Conservation (phyloP, 2,888 invertebrate genomes). For the Netelia melanura region DNA sequence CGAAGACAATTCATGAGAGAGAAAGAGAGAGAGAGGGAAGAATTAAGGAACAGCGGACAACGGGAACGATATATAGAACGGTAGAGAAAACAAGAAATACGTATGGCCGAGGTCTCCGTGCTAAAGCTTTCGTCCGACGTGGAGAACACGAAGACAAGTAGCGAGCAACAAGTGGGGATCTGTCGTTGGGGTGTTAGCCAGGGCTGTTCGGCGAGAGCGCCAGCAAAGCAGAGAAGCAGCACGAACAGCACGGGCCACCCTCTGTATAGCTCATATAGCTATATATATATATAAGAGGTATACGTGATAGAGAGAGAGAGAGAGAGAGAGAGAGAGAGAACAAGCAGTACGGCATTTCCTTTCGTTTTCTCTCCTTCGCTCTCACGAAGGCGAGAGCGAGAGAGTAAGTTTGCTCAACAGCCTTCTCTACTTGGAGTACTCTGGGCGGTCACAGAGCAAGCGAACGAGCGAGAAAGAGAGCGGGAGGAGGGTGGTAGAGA, state of each 20-base stretch:
- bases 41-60: conserved; percentile 22
- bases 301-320: not conserved
- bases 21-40: conserved; percentile 7
- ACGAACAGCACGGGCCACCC: conserved; percentile 48
- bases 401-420: conserved; percentile 60
- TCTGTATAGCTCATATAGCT: not conserved
- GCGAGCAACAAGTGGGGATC: conserved; percentile 78
- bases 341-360: conserved; percentile 56
- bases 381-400: conserved; percentile 34
- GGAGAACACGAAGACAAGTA: conserved; percentile 70
- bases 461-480: conserved; percentile 32
- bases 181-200: conserved; percentile 70
- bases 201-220: conserved; percentile 61
- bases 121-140: conserved; percentile 56
- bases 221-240: conserved; percentile 61
- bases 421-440: conserved; percentile 48
- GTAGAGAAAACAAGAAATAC: conserved; percentile 11
- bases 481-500: conserved; percentile 29
- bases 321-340: not conserved
- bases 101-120: conserved; percentile 17
- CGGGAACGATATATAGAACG: not conserved
- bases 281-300: not conserved
- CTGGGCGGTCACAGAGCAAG: conserved; percentile 48
- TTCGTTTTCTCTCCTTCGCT: conserved; percentile 57
- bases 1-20: conserved; percentile 5